A percentile compares a stretch with the other conserved stretches of the same genome.
Conservation (phyloP, 2,113 vertebrate genomes). For the Microcebus griseorufus region DNA sequence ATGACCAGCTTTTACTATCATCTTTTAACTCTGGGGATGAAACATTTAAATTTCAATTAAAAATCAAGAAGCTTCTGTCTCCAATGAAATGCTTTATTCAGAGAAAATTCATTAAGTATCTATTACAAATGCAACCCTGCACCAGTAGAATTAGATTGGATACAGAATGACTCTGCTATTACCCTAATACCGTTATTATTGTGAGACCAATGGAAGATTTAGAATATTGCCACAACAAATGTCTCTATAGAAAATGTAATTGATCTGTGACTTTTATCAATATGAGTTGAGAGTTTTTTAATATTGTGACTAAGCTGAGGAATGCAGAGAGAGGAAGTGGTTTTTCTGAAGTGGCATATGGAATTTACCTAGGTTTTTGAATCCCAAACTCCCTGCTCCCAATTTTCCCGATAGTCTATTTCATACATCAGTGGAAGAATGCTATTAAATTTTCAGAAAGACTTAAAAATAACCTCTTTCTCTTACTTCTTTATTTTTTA, state of each 20-base stretch:
- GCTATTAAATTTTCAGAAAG: neutral
- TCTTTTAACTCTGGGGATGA: constrained; percentile 49
- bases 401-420: neutral
- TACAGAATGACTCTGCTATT: neutral
- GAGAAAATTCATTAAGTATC: constrained; percentile 51
- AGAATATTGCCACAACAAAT: neutral
- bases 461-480: neutral
- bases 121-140: neutral
- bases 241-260: constrained; percentile 13
- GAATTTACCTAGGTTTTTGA: neutral
- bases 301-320: neutral
- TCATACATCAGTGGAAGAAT: neutral
- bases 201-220: constrained; percentile 9
- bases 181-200: neutral
- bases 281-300: constrained; percentile 40
- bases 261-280: constrained; percentile 21
- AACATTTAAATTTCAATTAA: constrained; percentile 73
- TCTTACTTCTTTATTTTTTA: no score
- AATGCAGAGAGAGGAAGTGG: neutral
- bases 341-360: neutral
- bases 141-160: neutral
- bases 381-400: neutral
- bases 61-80: constrained; percentile 57
- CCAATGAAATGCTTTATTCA: constrained; percentile 56
- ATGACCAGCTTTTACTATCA: constrained; percentile 48